Base-by-base conservation (phyloP, 35 echinoderm and acorn worm species). In the Chiridota heheva region DNA sequence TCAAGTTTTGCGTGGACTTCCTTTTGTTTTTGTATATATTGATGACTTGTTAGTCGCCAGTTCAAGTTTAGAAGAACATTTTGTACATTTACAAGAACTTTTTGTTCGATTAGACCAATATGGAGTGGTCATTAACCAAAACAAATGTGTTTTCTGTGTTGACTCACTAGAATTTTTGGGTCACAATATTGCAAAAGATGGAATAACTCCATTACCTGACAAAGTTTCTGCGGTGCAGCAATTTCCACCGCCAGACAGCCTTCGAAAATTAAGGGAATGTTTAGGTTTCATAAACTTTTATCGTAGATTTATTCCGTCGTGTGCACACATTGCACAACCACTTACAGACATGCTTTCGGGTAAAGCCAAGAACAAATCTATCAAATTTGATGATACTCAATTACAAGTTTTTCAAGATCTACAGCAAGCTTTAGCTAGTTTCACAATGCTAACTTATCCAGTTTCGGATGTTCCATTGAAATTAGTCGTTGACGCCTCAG, bases 251-350 rank as follows among this genome's bases (percentile, higher is more conserved):
- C 88, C 81, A 40, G 58, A 71, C 16, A 77, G 71, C 25, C 4
- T 84, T 35, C 56, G 40, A 1, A 34, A 79, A 40, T 64, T 88
- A 8, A 40, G 88, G 1, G 69, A 62, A 37, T 85, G 76, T 35
- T 47, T 85, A 27, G 80, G 87, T 34, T 43, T 84, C 5, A 46
- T 84, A 3, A 90, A 90, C 36, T 79, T 84, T n/a, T 84, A 84
- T 24, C 44, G 86, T 7, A 5, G 51, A 2, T 74, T 87, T 44
- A 81, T 80, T 10, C 85, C 85, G 13, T 38, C 20, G 26, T 62
- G 32, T 25, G 59, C 88, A 31, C 68, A 72, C 22, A 58, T 89
- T 1, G 26, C 63, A 44, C 28, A 17, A 81, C 67, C 77, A 29
- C 53, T 89, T 7, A 89, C 77, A 4, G 78, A 89, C 36, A 31